phyloP scores from a whole-genome alignment of 2,113 vertebrate genomes.

The Sinosuthora webbiana region DNA sequence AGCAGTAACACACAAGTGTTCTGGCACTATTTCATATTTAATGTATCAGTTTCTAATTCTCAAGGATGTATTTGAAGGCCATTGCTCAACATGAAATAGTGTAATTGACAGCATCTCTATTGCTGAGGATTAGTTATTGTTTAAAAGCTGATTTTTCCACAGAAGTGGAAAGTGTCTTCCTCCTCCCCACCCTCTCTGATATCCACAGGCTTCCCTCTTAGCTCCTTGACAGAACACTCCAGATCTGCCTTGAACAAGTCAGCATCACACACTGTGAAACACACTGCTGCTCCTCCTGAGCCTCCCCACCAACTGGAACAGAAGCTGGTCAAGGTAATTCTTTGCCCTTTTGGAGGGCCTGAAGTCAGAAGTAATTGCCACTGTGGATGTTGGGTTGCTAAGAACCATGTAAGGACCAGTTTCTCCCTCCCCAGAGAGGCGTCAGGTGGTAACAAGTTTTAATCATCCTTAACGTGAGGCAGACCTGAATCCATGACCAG shows the following conservation, averaged over 20 bases:
- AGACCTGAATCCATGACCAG: constrained; percentile 30
- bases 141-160: not conserved
- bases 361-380: not conserved
- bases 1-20: not conserved
- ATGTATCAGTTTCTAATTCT: not conserved
- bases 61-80: not conserved
- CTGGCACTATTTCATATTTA: not conserved
- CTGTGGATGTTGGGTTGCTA: not conserved
- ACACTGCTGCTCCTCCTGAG: not conserved
- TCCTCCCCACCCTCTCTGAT: not conserved
- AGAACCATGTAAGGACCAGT: not conserved
- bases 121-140: not conserved
- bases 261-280: not conserved
- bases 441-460: not conserved
- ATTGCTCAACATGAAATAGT: not conserved
- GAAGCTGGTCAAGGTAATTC: not conserved
- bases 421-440: not conserved
- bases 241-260: not conserved
- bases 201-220: not conserved
- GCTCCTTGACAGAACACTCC: not conserved
- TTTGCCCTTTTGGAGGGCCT: not conserved
- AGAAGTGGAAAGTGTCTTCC: not conserved
- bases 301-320: not conserved
- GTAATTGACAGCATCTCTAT: not conserved
- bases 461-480: not conserved